Conservation (phyloP, 2,113 vertebrate species). For the Siniperca chuatsi region DNA sequence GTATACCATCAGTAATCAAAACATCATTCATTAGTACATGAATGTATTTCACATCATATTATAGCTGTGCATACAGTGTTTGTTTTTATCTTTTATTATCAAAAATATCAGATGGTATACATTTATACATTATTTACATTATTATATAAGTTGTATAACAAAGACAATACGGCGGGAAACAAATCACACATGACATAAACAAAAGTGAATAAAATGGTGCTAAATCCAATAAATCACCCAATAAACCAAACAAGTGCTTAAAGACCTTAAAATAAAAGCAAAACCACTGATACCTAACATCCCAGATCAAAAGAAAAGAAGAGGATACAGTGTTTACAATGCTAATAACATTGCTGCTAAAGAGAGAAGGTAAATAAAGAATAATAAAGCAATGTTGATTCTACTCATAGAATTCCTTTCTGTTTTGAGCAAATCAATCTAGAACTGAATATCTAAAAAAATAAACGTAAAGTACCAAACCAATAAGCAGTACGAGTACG, state of each 20-base stretch:
- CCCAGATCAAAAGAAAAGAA: too few relatives aligned
- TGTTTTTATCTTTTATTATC: too few relatives aligned
- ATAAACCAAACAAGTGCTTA: too few relatives aligned
- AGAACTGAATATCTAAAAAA: not conserved
- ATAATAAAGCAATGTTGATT: not conserved
- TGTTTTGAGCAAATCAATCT: not conserved
- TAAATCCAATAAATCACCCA: too few relatives aligned
- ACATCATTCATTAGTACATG: not conserved
- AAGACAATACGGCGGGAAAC: too few relatives aligned
- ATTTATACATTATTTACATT: too few relatives aligned
- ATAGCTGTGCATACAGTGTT: not conserved
- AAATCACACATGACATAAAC: too few relatives aligned
- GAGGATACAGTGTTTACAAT: not conserved
- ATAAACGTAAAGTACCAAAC: not conserved
- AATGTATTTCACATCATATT: not conserved
- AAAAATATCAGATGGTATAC: too few relatives aligned
- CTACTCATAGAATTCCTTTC: not conserved
- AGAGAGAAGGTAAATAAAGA: not conserved
- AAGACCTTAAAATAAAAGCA: too few relatives aligned
- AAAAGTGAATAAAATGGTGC: too few relatives aligned
- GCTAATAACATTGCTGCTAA: not conserved
- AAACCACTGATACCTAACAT: too few relatives aligned
- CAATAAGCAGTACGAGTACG: not conserved
- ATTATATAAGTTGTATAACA: too few relatives aligned
- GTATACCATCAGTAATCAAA: not conserved